These are phyloP conservation scores for Streblospio benedicti DNA, from an alignment of 1,140 invertebrate genomes.

Conservation along the genomic window DNA sequence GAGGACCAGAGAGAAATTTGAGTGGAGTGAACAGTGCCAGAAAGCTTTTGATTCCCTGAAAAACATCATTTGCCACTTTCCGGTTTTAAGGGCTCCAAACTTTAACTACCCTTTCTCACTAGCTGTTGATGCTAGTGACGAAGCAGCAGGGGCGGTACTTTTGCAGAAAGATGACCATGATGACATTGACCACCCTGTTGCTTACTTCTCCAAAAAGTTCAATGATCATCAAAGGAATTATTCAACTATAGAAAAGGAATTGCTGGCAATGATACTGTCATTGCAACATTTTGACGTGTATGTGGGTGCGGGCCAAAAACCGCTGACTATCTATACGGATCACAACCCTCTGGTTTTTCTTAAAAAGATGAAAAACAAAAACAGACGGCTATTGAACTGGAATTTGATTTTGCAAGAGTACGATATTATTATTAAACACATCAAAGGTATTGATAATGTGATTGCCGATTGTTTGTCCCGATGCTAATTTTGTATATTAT, in stretches of 20 bases:
- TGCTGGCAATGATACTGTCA: not conserved
- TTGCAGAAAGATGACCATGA: slow-evolving; percentile 1
- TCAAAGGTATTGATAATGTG: not conserved
- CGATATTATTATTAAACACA: not conserved
- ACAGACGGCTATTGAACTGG: slow-evolving; percentile 1
- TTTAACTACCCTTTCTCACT: too few relatives aligned
- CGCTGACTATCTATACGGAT: slow-evolving; percentile 7
- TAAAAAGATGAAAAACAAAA: slow-evolving; percentile 12
- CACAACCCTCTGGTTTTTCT: slow-evolving; percentile 12
- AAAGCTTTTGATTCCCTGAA: too few relatives aligned
- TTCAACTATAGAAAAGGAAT: slow-evolving; percentile 14
- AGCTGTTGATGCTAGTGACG: slow-evolving; percentile 8
- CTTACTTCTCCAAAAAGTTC: slow-evolving; percentile 13
- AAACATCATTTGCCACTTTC: too few relatives aligned
- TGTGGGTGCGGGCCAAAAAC: not conserved
- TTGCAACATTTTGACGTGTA: slow-evolving; percentile 14
- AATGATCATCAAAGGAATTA: slow-evolving; percentile 10
- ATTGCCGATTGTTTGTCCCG: too few relatives aligned
- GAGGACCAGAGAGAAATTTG: too few relatives aligned
- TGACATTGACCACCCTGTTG: slow-evolving; percentile 7
- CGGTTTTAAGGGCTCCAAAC: too few relatives aligned
- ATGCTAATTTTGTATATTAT: too few relatives aligned
- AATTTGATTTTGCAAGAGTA: not conserved
- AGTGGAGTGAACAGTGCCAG: too few relatives aligned
- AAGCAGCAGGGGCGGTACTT: slow-evolving; percentile 1